phyloP scores from a whole-genome alignment of 2,113 vertebrate genomes.

The Myocastor coypus region DNA sequence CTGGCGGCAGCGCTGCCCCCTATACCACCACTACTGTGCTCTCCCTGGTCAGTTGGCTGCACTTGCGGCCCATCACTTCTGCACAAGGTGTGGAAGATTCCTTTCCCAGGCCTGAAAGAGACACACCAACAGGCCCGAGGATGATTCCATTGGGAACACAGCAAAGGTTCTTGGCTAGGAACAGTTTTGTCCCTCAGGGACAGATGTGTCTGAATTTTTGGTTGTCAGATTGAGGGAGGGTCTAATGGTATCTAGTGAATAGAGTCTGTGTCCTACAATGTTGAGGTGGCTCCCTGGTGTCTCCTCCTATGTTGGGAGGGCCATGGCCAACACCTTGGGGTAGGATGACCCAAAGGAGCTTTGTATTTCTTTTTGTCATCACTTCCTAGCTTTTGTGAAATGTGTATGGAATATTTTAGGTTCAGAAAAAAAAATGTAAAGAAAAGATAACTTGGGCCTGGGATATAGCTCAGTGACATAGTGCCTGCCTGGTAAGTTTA shows the following conservation, averaged over 20 bases:
- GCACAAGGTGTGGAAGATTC: not conserved
- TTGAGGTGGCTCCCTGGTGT: not conserved
- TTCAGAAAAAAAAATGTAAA: not conserved
- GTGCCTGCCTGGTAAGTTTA: too few species aligned
- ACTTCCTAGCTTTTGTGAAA: not conserved
- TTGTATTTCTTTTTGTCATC: not conserved
- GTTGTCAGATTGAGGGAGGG: not conserved
- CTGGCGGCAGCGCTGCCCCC: not conserved
- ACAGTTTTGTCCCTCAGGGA: not conserved
- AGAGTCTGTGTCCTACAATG: accelerated
- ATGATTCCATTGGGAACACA: accelerated
- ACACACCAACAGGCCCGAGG: accelerated
- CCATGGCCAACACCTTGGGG: accelerated
- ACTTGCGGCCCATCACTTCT: not conserved
- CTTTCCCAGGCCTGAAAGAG: not conserved
- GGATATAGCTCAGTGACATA: too few species aligned
- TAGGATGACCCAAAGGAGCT: not conserved
- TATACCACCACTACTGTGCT: accelerated
- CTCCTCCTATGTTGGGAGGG: accelerated
- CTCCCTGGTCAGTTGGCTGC: not conserved
- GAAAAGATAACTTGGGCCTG: constrained; percentile 22
- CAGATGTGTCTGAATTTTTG: not conserved
- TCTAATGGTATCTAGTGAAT: too few species aligned
- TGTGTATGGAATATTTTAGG: not conserved
- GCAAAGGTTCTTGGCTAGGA: accelerated